Evolutionary conservation across 2,113 vertebrate species (phyloP).

Genomic region (Phalacrocorax carbo): DNA sequence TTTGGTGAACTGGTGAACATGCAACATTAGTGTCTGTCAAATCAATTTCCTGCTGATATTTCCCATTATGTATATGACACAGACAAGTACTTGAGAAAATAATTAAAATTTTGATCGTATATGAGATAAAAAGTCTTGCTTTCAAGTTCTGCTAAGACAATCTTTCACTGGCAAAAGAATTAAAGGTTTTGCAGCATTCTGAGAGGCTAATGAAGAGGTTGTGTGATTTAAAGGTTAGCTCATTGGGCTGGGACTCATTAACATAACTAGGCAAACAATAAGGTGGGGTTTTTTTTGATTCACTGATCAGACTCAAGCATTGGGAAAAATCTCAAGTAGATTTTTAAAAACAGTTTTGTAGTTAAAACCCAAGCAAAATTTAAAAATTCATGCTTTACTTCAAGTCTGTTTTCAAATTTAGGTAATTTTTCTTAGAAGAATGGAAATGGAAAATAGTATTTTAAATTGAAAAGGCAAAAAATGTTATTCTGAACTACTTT

Average conservation of each 20-base stretch:
- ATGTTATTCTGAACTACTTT: neutral
- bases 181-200: conserved; percentile 24
- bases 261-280: conserved; percentile 46
- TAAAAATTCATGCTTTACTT: neutral
- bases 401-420: neutral
- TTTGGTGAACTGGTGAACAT: conserved; percentile 14
- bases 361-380: neutral
- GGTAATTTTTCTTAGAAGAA: neutral
- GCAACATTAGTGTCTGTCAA: conserved; percentile 36
- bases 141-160: neutral
- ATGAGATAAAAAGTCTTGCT: conserved; percentile 8
- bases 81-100: conserved; percentile 10
- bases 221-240: conserved; percentile 49
- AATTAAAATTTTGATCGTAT: conserved; percentile 14
- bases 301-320: neutral
- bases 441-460: neutral
- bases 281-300: neutral
- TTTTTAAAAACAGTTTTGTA: neutral
- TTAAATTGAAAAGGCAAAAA: neutral
- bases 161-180: conserved; percentile 24
- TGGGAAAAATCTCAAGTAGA: neutral
- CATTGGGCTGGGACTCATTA: conserved; percentile 32
- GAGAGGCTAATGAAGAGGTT: conserved; percentile 33
- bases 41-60: conserved; percentile 26
- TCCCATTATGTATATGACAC: neutral